Evolutionary conservation across 2,888 invertebrate species (phyloP), one percentile per base, ranked within the genome.

Genomic region (Phortica magna): DNA sequence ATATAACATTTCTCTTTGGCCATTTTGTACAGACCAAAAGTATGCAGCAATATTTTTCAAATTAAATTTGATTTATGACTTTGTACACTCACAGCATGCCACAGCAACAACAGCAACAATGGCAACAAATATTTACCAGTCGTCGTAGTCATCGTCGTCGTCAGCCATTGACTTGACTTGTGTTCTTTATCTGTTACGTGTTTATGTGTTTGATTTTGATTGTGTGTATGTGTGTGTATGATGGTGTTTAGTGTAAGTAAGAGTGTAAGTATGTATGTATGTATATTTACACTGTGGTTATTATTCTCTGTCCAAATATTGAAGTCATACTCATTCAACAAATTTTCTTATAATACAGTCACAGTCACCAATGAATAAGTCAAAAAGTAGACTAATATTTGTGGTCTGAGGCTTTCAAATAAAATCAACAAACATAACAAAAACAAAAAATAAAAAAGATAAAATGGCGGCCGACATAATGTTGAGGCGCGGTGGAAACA

Each of bases 1-100:
- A 7, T 17, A 17, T 22, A 7, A 22, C 17, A 17, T 70, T 70
- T 70, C 70, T 17, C 43, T 48, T 67, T 12, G 14, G 73, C 67
- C 74, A 75, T 71, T 55, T 22, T 39, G 68, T 77, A 71, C 71
- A 71, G 55, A 41, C 78, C 74, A 78, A 78, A 83, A 81, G 68
- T 73, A 81, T 81, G 83, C 81, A 80, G 83, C 84, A 83, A 83
- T 83, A 83, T 83, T 83, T 85, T 84, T 83, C 84, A 82, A 87
- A 85, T 85, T 83, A 85, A 85, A 85, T 87, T 85, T 85, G 85
- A 85, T 85, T 87, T 85, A 85, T 84, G 87, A 84, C 83, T 82
- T 73, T 73, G 74, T 10, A 68, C 42, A 17, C 42, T 17, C 74
- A 59, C 42, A 14, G 48, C 48, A 12, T 48, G 48, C 48, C 48